Percentiles rank a stretch among this genome's conserved stretches.
Conservation (phyloP, 1,140 invertebrate species). For the Bombus polaris region DNA sequence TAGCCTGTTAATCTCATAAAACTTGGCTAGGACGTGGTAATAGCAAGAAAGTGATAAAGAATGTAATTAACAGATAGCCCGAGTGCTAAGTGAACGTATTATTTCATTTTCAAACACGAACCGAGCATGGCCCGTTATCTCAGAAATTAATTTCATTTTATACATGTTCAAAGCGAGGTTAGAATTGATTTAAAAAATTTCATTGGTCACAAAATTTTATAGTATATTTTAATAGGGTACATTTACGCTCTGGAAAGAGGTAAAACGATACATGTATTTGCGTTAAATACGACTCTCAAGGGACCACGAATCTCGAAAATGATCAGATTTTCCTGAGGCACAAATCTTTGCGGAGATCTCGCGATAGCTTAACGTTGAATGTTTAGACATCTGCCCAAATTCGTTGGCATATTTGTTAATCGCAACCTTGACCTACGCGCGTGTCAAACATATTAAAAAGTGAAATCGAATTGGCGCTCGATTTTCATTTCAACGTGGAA, state of each 20-base stretch:
- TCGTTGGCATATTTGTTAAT: background rate
- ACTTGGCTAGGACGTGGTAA: background rate
- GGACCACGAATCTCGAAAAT: background rate
- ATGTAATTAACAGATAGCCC: background rate
- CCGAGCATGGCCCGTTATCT: background rate
- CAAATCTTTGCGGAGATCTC: background rate
- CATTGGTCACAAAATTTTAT: background rate
- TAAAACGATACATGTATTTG: too few species aligned
- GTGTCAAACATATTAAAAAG: background rate
- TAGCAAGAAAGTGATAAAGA: background rate
- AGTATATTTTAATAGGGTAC: too few species aligned
- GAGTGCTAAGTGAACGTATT: background rate
- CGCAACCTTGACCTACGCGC: background rate
- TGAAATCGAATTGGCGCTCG: conserved; percentile 25
- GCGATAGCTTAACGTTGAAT: background rate
- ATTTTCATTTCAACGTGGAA: conserved; percentile 11
- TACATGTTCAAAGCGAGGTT: background rate
- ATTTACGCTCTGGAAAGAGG: too few species aligned
- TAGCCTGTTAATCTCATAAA: background rate
- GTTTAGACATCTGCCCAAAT: background rate
- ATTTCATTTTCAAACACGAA: background rate
- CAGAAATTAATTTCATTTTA: background rate
- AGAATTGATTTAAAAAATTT: background rate
- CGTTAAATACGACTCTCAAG: too few species aligned
- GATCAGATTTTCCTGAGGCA: background rate